A percentile compares a stretch with the other conserved stretches of the same genome.
Evolutionary conservation across 1,140 invertebrate species (phyloP).

Genomic region (Micrasema minimum): DNA sequence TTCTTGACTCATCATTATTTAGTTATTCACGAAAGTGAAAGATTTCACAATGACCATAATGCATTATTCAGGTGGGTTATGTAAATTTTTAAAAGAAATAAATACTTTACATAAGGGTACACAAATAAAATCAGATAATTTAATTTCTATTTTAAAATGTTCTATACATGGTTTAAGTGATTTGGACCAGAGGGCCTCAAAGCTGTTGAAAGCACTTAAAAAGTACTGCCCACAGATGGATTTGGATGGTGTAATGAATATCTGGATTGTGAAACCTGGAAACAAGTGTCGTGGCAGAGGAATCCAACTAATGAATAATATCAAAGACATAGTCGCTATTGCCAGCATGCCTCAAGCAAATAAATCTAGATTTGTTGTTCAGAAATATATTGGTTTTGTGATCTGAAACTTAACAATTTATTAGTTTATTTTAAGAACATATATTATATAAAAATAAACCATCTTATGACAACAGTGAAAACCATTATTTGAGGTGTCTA

Average conservation of each 20-base stretch:
- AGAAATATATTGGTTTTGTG: constrained; percentile 92
- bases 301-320: constrained; percentile 86
- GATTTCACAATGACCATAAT: constrained; percentile 63
- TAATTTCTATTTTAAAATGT: not conserved
- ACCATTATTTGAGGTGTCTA: no score
- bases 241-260: constrained; percentile 85
- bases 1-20: constrained; percentile 82
- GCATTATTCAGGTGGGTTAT: constrained; percentile 59
- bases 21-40: constrained; percentile 73
- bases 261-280: constrained; percentile 96
- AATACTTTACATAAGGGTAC: not conserved
- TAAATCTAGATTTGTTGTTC: constrained; percentile 88
- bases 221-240: constrained; percentile 83
- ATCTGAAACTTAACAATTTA: no score
- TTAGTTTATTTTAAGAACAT: no score
- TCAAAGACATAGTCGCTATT: constrained; percentile 85
- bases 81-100: constrained; percentile 35
- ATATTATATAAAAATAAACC: no score
- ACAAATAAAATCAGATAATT: not conserved
- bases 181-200: constrained; percentile 60
- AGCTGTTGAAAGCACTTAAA: constrained; percentile 62
- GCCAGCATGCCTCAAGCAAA: constrained; percentile 70
- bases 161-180: constrained; percentile 56
- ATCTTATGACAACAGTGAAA: no score
- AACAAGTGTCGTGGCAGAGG: constrained; percentile 92